phyloP scores from a whole-genome alignment of 2,113 vertebrate species.

The Oreochromis aureus region DNA sequence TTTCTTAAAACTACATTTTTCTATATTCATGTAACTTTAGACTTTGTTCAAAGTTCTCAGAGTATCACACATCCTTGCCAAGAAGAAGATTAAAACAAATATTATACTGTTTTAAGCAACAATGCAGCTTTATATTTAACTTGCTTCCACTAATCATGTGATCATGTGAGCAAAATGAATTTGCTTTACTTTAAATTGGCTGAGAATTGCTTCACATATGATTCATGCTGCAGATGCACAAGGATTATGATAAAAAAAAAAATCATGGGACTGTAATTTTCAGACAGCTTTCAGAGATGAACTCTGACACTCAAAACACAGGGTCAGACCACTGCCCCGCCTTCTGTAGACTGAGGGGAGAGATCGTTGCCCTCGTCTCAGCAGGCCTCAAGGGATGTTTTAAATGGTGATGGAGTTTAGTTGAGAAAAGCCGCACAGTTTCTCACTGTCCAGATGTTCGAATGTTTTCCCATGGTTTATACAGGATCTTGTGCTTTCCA shows the following conservation, averaged over 20 bases:
- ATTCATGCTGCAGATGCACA: background rate
- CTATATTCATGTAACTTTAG: background rate
- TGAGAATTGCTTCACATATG: background rate
- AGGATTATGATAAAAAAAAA: background rate
- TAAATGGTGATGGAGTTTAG: slow-evolving; percentile 13
- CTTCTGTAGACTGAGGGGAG: background rate
- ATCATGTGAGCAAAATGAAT: background rate
- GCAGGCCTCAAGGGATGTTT: slow-evolving; percentile 34
- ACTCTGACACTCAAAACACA: background rate
- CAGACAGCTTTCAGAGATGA: background rate
- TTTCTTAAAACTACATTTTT: background rate
- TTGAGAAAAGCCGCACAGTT: background rate
- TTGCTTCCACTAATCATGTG: background rate
- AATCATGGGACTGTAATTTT: background rate
- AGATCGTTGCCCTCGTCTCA: slow-evolving; percentile 6
- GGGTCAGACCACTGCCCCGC: background rate
- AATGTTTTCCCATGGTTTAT: slow-evolving; percentile 35
- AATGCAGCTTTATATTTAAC: background rate
- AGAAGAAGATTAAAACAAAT: background rate
- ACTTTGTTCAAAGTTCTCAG: background rate
- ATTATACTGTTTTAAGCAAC: background rate
- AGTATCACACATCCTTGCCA: background rate
- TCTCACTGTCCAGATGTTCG: slow-evolving; percentile 41
- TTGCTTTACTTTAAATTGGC: background rate
- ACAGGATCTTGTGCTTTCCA: background rate